Percentiles rank a stretch among this genome's conserved stretches.
phyloP scores from a whole-genome alignment of 2,888 invertebrate species.

The Callinectes sapidus region DNA sequence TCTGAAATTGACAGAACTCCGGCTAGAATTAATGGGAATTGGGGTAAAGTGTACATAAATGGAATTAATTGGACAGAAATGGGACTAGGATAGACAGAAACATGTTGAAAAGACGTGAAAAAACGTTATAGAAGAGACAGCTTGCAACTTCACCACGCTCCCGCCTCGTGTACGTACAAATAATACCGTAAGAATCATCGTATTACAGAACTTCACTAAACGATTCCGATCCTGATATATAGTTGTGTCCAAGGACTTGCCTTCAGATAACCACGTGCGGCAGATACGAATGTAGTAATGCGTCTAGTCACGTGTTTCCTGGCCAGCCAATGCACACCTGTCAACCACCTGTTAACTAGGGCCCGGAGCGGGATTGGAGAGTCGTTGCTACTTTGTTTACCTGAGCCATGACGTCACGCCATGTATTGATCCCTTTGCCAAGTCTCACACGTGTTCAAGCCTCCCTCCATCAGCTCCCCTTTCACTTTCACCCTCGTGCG shows the following conservation, averaged over 20 bases:
- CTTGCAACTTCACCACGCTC: too few species aligned
- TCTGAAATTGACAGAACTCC: too few species aligned
- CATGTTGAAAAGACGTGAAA: too few species aligned
- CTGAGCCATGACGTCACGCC: not conserved
- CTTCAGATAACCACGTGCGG: not conserved
- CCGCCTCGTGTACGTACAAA: too few species aligned
- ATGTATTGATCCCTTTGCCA: slow-evolving; percentile 15
- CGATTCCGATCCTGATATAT: not conserved
- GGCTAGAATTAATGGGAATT: too few species aligned
- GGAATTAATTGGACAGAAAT: too few species aligned
- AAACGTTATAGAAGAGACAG: too few species aligned
- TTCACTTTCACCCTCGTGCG: not conserved
- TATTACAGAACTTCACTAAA: not conserved
- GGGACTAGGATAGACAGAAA: too few species aligned
- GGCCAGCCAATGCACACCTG: not conserved
- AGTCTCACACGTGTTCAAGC: not conserved
- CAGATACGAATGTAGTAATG: not conserved
- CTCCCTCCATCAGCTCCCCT: not conserved
- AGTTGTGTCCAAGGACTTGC: not conserved
- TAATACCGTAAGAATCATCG: not conserved
- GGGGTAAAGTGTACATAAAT: too few species aligned
- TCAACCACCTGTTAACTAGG: slow-evolving; percentile 21
- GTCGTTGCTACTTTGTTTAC: not conserved
- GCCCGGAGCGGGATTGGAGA: not conserved
- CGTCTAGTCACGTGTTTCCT: not conserved